Conservation (phyloP, 1,140 invertebrate genomes). For the Ruditapes philippinarum region DNA sequence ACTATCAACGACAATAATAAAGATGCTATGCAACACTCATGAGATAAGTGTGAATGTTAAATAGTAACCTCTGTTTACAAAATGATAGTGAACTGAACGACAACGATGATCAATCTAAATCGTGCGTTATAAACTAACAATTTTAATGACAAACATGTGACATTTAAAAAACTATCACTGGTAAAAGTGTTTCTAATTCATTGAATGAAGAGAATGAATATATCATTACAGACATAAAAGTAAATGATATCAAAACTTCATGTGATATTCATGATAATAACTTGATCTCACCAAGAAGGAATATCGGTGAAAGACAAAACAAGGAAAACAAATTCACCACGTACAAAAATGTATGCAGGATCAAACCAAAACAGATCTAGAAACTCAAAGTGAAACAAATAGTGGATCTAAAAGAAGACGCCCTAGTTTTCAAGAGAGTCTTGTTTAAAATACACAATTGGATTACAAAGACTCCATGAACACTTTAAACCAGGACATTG, state of each 20-base stretch:
- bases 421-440: conserved; percentile 21
- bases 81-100: too few species aligned
- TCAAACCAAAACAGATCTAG: background rate
- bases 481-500: too few species aligned
- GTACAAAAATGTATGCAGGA: background rate
- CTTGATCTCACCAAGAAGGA: background rate
- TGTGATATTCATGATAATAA: conserved; percentile 21
- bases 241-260: background rate
- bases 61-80: background rate
- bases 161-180: background rate
- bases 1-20: background rate
- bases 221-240: background rate
- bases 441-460: too few species aligned
- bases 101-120: too few species aligned
- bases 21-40: background rate
- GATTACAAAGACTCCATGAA: too few species aligned
- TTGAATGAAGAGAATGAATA: background rate
- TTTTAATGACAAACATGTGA: background rate
- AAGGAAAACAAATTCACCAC: background rate
- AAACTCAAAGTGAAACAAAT: conserved; percentile 5
- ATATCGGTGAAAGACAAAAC: background rate
- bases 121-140: background rate
- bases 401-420: background rate
- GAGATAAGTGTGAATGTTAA: background rate
- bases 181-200: background rate